Percentiles rank a stretch among this genome's conserved stretches.
These are phyloP conservation scores for Acleris holmiana DNA, from an alignment of 2,888 invertebrate genomes.

Conservation along the genomic window DNA sequence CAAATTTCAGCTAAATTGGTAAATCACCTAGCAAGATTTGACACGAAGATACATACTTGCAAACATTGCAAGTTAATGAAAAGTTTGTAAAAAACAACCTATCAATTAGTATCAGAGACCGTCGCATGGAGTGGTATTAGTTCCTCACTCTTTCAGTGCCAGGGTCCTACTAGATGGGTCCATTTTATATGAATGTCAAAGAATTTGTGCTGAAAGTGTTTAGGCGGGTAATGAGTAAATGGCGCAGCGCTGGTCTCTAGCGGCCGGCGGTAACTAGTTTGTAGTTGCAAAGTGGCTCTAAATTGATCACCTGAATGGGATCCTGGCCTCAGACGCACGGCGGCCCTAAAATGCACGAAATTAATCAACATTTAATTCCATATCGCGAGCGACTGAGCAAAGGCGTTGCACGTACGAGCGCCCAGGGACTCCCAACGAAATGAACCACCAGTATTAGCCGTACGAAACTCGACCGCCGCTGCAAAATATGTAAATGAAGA, in stretches of 20 bases:
- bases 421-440: constrained; percentile 71
- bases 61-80: too few species aligned
- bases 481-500: constrained; percentile 79
- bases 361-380: constrained; percentile 82
- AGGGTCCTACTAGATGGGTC: too few species aligned
- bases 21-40: too few species aligned
- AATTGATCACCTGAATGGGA: constrained; percentile 71
- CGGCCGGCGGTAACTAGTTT: constrained; percentile 69
- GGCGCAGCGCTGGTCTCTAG: constrained; percentile 55
- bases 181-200: too few species aligned
- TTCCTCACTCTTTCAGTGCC: too few species aligned
- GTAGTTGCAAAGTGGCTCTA: constrained; percentile 70
- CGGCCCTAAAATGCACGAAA: constrained; percentile 68
- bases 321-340: constrained; percentile 49
- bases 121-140: constrained; percentile 49
- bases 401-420: constrained; percentile 63
- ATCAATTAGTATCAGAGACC: constrained; percentile 45
- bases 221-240: constrained; percentile 50
- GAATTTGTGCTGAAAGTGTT: constrained; percentile 37
- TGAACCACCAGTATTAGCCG: constrained; percentile 66
- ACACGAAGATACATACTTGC: too few species aligned
- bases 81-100: constrained; percentile 27
- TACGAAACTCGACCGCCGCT: constrained; percentile 63
- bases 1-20: too few species aligned
- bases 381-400: constrained; percentile 58